These are phyloP conservation scores for Chymomyza costata DNA, from an alignment of 1,140 invertebrate genomes.

Conservation along the genomic window DNA sequence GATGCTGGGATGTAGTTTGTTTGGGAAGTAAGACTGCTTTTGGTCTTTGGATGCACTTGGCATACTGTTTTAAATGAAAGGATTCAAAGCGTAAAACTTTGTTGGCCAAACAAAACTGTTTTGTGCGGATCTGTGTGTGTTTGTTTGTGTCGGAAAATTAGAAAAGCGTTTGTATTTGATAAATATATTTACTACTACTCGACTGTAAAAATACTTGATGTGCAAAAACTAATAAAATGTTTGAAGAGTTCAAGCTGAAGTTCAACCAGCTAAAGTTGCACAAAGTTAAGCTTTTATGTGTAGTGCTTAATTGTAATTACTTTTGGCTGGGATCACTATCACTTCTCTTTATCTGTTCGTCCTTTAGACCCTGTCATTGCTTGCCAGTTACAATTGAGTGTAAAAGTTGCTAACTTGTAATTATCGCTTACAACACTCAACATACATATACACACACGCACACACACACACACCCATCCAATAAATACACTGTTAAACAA, in stretches of 20 bases:
- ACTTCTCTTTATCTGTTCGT: too few species aligned
- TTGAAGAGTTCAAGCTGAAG: too few species aligned
- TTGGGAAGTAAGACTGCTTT: slow-evolving; percentile 1
- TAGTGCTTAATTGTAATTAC: slow-evolving; percentile 66
- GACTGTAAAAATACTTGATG: slow-evolving; percentile 11
- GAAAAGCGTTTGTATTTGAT: slow-evolving; percentile 50
- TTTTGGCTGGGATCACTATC: slow-evolving; percentile 28
- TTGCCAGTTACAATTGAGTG: slow-evolving; percentile 44
- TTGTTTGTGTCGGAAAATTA: slow-evolving; percentile 17
- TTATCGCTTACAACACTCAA: slow-evolving; percentile 60
- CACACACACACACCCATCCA: too few species aligned
- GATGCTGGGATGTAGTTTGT: too few species aligned
- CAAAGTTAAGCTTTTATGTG: slow-evolving; percentile 45
- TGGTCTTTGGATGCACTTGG: slow-evolving; percentile 1
- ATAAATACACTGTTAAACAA: slow-evolving; percentile 34
- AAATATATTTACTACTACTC: slow-evolving; percentile 37
- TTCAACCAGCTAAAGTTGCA: too few species aligned
- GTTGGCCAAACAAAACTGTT: slow-evolving; percentile 31
- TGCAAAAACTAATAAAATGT: slow-evolving; percentile 56
- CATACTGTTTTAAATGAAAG: slow-evolving; percentile 56
- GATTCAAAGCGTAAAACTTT: slow-evolving; percentile 61
- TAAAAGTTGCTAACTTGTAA: slow-evolving; percentile 69
- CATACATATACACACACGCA: slow-evolving; percentile 1
- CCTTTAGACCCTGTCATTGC: slow-evolving; percentile 43
- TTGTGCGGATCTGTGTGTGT: slow-evolving; percentile 4